Base-by-base conservation (phyloP, 2,888 invertebrate species). In the Temnothorax ravouxi region DNA sequence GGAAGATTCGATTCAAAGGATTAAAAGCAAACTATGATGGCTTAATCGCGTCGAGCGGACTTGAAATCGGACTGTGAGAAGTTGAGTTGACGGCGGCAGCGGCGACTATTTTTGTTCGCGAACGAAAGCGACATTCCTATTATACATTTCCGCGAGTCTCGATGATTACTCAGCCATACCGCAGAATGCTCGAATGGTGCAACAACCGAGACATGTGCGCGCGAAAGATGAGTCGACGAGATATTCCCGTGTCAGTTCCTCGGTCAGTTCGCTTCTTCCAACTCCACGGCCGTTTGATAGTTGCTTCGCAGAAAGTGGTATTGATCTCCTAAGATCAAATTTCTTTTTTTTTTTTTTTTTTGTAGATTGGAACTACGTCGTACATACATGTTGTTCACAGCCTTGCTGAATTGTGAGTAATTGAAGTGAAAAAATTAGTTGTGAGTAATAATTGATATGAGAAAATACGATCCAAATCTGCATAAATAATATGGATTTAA, bases 71-170 rank as follows among this genome's bases (percentile, higher is more conserved):
- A 21, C 66, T 29, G 34, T 34, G 9, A 44, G 77, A 54, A 66
- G n/a, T 67, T 29, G 15, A 44, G 41, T 54, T 67, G 67, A 67
- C 56, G 67, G 67, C 54, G 44, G 44, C 54, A 29, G 44, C 29
- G n/a, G 25, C 15, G 67, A 77, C 77, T 77, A 77, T 77, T 77
- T 77, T 67, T 67, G 67, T 67, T 56, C 77, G 41, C 54, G 15
- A 77, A 77, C 54, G 67, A 44, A 56, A 54, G 41, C 56, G 67
- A 77, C 77, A 67, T 76, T 50, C 25, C 76, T 13, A 18, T 25
- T 38, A 11, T 15, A 25, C 64, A 25, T 67, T 77, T 56, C 54
- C 44, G 44, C 54, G 15, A 44, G 29, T 44, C 44, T 77, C 77
- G 44, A 77, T 67, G 67, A 56, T 77, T 77, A 77, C 44, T 77